Evolutionary conservation across 2,888 invertebrate genomes (phyloP), one percentile per base, ranked within the genome.

Genomic region (Rosalia funebris): DNA sequence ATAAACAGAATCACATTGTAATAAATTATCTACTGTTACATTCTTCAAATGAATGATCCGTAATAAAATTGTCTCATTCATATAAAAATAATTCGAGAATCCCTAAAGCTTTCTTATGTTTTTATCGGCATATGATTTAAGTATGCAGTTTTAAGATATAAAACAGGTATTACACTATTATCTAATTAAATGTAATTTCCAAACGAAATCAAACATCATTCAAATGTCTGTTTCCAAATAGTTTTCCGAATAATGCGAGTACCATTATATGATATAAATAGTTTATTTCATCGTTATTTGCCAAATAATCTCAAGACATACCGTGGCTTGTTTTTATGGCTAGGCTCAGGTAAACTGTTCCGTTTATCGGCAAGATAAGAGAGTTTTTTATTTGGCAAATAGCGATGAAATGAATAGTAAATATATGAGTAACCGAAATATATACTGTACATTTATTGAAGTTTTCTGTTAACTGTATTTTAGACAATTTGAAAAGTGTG

Each of bases 381-480:
- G n/a, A n/a, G n/a, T n/a, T n/a, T n/a, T n/a, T n/a, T n/a, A n/a
- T n/a, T n/a, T n/a, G n/a, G n/a, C n/a, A n/a, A n/a, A n/a, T n/a
- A n/a, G n/a, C n/a, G n/a, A n/a, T n/a, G n/a, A n/a, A n/a, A n/a
- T n/a, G n/a, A n/a, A n/a, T n/a, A n/a, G n/a, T 65, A 67, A 65
- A 67, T 67, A 67, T 63, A 65, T 63, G 50, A 65, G 61, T 65
- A 60, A 67, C 59, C 62, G 66, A 65, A 69, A 65, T 67, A 67
- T 67, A 63, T 65, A 63, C 65, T 48, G 63, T 60, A 60, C 10
- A n/a, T 65, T 65, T 61, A 67, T 65, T 55, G 57, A 48, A 61
- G 59, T 63, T 63, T 34, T 54, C 39, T 58, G 61, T 66, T 68
- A 68, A 68, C 66, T 68, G 66, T 66, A 62, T 65, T 69, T 66